phyloP scores from a whole-genome alignment of 2,888 invertebrate genomes.

The Sinhomidia bicolor region DNA sequence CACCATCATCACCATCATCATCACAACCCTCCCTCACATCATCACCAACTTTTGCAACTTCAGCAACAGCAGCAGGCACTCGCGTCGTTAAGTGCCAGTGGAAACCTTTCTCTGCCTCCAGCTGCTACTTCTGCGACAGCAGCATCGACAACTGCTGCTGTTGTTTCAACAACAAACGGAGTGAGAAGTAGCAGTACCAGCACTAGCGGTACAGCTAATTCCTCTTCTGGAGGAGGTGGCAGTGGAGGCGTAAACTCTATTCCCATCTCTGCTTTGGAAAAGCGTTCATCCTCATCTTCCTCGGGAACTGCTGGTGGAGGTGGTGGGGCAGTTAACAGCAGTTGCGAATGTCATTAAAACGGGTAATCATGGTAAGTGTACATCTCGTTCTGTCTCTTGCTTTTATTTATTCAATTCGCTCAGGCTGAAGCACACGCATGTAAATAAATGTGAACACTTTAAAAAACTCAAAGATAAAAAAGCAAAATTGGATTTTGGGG shows the following conservation, averaged over 20 bases:
- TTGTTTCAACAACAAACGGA: slow-evolving; percentile 17
- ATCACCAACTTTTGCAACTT: slow-evolving; percentile 27
- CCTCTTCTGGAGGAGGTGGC: no score
- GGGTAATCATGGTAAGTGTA: no score
- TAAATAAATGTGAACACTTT: no score
- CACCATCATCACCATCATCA: slow-evolving; percentile 24
- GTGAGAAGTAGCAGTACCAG: slow-evolving; percentile 17
- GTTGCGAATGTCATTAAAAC: no score
- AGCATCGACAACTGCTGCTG: slow-evolving; percentile 8
- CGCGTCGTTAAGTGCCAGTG: slow-evolving; percentile 43
- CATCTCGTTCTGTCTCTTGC: no score
- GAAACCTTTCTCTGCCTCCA: slow-evolving; percentile 43
- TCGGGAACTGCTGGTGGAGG: no score
- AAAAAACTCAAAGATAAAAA: no score
- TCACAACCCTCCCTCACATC: slow-evolving; percentile 15
- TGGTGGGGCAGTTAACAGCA: no score
- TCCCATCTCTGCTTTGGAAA: slow-evolving; percentile 16
- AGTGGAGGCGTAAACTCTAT: neutral
- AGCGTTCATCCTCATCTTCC: slow-evolving; percentile 9
- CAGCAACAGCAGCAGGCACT: slow-evolving; percentile 49
- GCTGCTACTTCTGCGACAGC: slow-evolving; percentile 19
- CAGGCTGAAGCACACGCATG: no score
- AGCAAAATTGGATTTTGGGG: no score
- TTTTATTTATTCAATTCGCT: no score
- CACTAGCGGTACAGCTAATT: no score